Conservation (phyloP, 2,888 invertebrate species). For the Melanostoma scalare region DNA sequence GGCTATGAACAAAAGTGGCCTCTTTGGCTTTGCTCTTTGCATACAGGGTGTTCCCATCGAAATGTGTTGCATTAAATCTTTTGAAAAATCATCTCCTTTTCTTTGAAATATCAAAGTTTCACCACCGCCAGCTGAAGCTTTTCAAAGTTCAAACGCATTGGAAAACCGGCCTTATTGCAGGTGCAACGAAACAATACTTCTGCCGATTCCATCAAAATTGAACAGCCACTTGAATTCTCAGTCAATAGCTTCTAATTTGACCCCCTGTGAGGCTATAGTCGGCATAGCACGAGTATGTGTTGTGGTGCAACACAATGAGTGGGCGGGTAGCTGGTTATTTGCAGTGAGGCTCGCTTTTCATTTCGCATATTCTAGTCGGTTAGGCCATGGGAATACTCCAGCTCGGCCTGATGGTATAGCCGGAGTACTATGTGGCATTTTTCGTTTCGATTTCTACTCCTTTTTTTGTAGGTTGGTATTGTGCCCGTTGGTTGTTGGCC, state of each 20-base stretch:
- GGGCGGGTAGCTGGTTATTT: conserved; percentile 51
- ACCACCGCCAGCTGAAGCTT: too few relatives aligned
- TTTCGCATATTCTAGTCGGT: conserved; percentile 65
- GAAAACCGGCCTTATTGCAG: too few relatives aligned
- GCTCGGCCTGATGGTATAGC: conserved; percentile 6
- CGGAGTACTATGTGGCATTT: conserved; percentile 60
- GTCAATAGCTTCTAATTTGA: neutral
- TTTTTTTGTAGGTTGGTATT: conserved; percentile 12
- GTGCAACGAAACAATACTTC: too few relatives aligned
- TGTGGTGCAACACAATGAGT: conserved; percentile 34
- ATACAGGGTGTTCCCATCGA: conserved; percentile 10
- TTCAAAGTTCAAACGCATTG: too few relatives aligned
- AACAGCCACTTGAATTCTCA: too few relatives aligned
- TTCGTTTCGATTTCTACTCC: conserved; percentile 64
- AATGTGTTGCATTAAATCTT: too few relatives aligned
- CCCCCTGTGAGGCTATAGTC: neutral
- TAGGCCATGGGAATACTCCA: conserved; percentile 60
- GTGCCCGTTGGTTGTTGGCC: conserved; percentile 13
- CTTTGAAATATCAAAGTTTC: too few relatives aligned
- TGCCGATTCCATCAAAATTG: too few relatives aligned
- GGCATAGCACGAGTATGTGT: conserved; percentile 20
- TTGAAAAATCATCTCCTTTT: too few relatives aligned
- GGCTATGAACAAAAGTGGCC: conserved; percentile 54
- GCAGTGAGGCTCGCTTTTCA: conserved; percentile 53
- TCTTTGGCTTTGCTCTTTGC: conserved; percentile 23